Base-by-base conservation (phyloP, 2,797 vertebrate species). In the Periophthalmus magnuspinnatus region DNA sequence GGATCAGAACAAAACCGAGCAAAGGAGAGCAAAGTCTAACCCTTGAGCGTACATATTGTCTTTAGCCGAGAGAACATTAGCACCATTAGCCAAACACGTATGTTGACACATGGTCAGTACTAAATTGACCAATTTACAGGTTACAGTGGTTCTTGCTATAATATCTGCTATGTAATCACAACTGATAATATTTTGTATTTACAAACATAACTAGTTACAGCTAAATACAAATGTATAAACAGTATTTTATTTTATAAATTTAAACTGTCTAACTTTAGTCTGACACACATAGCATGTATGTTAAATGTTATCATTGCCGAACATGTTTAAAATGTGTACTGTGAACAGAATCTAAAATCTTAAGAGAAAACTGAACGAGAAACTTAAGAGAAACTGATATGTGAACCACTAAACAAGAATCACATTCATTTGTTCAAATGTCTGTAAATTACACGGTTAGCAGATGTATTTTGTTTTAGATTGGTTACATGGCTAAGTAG, bases 1-100 rank as follows among this genome's bases (percentile, higher is more conserved):
- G 21, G 33, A 59, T 16, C 33, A 48, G 28, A 28, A 28, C 33
- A 48, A 63, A 70, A 67, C 65, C 17, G 62, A 33, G 9, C 32
- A 32, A 21, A 0, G 7, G 19, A 70, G 83, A 83, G 52, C 77
- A 86, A 88, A 84, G 84, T 85, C 83, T 79, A 76, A 32, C 6
- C 13, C 22, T 61, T 54, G 22, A 11, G 63, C 0, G n/a, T 62
- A 61, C 59, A 61, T 36, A 13, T 13, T 61, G 60, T 62, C 36
- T 62, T 41, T 61, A 33, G 28, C 57, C 3, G 6, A 58, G 5
- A 59, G 57, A 59, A 34, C 36, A 28, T 57, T 45, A 45, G 41
- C 41, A 14, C 41, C 14, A 11, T 14, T 45, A 45, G 41, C 41
- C 41, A 45, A 24, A 22, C 48, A 50, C 38, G 41, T 41, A 41